phyloP scores from a whole-genome alignment of 2,888 invertebrate genomes.

The Hirtodrosophila trivittata region DNA sequence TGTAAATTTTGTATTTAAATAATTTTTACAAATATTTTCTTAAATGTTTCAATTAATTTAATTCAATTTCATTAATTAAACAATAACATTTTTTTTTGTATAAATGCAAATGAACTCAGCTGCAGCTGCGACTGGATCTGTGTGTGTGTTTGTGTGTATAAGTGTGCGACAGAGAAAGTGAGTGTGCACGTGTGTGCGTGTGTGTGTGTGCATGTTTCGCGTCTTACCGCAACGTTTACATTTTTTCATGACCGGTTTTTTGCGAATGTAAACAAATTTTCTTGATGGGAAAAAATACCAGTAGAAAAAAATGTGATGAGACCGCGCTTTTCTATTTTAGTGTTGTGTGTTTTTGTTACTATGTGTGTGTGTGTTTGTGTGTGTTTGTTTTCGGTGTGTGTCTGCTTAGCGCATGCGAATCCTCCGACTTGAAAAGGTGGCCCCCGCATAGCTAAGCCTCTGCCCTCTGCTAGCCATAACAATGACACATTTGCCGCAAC shows the following conservation, averaged over 20 bases:
- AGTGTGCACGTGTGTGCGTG: constrained; percentile 1
- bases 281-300: constrained; percentile 6
- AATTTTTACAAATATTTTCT: constrained; percentile 4
- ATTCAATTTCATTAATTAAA: too few relatives aligned
- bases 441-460: neutral
- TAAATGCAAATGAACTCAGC: too few relatives aligned
- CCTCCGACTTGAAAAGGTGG: constrained; percentile 13
- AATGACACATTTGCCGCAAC: constrained; percentile 59
- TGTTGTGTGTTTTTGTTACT: constrained; percentile 1
- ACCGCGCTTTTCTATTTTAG: constrained; percentile 30
- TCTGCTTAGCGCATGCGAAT: constrained; percentile 54
- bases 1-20: constrained; percentile 10
- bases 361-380: constrained; percentile 3
- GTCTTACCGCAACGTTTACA: constrained; percentile 33
- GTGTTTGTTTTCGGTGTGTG: constrained; percentile 23
- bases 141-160: too few relatives aligned
- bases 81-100: too few relatives aligned
- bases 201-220: constrained; percentile 28
- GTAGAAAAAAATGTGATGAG: constrained; percentile 7
- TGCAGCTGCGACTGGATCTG: neutral
- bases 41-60: too few relatives aligned
- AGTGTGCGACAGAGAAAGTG: neutral
- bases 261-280: constrained; percentile 55
- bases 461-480: constrained; percentile 30
- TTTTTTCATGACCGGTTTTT: constrained; percentile 35